Base-by-base conservation (phyloP, 2,113 vertebrate species). In the Vulpes vulpes region DNA sequence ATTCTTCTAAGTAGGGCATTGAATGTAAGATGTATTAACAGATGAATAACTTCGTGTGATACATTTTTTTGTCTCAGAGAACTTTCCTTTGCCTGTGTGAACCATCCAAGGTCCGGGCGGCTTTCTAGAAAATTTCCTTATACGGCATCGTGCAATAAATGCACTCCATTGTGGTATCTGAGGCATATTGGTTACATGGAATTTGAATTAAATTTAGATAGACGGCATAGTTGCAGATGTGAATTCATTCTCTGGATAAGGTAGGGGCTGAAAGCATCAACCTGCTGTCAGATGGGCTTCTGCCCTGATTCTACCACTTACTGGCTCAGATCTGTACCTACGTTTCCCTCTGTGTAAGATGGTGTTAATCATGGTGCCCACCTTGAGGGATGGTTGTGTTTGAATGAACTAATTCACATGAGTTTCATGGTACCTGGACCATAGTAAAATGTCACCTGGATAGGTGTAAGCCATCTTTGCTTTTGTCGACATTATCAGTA, bases 401-500 rank as follows among this genome's bases (percentile, higher is more conserved):
- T 69, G 23, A 65, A 15, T 60, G 89, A 67, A 23, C 9, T 23
- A 0, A 22, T 60, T 19, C 16, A 16, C 0, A 0, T 15, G 35
- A 82, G 27, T 59, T n/a, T 16, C 74, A 35, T 35, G 30, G 53
- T 6, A 6, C 53, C 11, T 27, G 22, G 11, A 17, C 11, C 19
- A 2, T 12, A 8, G n/a, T 11, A 16, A 43, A 38, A 20, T 17
- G 1, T 49, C 30, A 1, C 19, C 23, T 16, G 1, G 11, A 0
- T 15, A 5, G 2, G 0, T 17, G 11, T 1, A 25, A 19, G 7
- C 53, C 8, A 0, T n/a, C 9, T 2, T 64, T 14, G 1, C 62
- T 17, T 23, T n/a, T 9, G 25, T 87, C 43, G 32, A 0, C 19
- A 19, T 35, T 71, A 3, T 38, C 10, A 7, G 53, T 85, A 23